phyloP scores from a whole-genome alignment of 2,888 invertebrate species.

The Matsumyia berberina region DNA sequence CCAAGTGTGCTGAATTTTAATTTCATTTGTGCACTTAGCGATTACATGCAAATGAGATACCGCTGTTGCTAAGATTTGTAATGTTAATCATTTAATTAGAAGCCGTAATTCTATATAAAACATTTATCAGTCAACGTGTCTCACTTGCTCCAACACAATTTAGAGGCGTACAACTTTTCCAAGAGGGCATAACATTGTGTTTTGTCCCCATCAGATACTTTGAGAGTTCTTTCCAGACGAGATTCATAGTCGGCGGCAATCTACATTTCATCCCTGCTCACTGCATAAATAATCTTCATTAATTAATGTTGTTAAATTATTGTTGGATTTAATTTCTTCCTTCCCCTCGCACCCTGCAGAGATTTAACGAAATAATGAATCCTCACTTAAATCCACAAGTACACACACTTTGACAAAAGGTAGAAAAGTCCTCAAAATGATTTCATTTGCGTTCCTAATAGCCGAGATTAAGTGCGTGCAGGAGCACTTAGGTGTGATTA shows the following conservation, averaged over 20 bases:
- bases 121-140: conserved; percentile 13
- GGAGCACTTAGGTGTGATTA: conserved; percentile 76
- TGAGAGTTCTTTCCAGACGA: conserved; percentile 25
- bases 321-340: conserved; percentile 75
- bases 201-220: conserved; percentile 23
- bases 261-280: conserved; percentile 59
- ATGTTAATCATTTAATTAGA: conserved; percentile 39
- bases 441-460: conserved; percentile 75
- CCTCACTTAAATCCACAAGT: conserved; percentile 70
- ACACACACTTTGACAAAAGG: conserved; percentile 70
- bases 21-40: neutral
- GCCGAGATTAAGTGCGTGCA: conserved; percentile 75
- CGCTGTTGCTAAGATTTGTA: neutral
- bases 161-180: neutral
- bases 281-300: conserved; percentile 75
- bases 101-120: conserved; percentile 30
- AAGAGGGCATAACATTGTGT: conserved; percentile 7
- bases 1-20: neutral
- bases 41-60: conserved; percentile 12
- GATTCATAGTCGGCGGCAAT: conserved; percentile 26
- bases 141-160: conserved; percentile 14
- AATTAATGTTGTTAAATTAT: conserved; percentile 76
- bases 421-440: conserved; percentile 68
- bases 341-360: conserved; percentile 46
- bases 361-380: conserved; percentile 72